Evolutionary conservation across 2,797 vertebrate species (phyloP), one percentile per base, ranked within the genome.

Genomic region (Neostethus bicornis): DNA sequence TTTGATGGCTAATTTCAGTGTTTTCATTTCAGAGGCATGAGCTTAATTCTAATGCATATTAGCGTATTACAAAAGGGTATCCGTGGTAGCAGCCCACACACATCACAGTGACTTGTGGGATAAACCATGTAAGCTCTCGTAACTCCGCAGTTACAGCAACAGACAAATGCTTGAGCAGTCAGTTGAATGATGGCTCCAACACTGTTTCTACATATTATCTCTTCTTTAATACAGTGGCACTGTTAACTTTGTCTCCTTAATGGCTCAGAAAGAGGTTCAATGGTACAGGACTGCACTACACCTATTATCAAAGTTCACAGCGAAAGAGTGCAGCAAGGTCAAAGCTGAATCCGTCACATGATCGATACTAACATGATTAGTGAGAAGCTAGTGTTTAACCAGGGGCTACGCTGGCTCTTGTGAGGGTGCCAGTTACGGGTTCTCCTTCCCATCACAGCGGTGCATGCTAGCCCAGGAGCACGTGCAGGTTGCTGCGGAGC

Each of bases 1-100:
- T 87, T 77, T 82, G 84, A 88, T 63, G 80, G 77, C 78, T 88
- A 88, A 91, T 90, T 87, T 85, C 51, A 66, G 49, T 77, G 61
- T 89, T 91, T 82, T 89, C 80, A 84, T 83, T 81, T 80, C 68
- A 75, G 68, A 83, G 75, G 60, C 71, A 61, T 51, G 44, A 79
- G 81, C 82, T 85, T 89, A 80, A 79, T 86, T 81, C 59, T 74
- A 68, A 87, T 83, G 79, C 79, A 81, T 77, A 83, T 84, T 84
- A 84, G 71, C 51, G 61, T 34, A 85, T 87, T 88, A 82, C 83
- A 84, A 84, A 67, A 58, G 29, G 66, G 69, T 44, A 63, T 78
- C 54, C 6, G 16, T 25, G 1, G 51, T 54, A 2, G 70, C 54
- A 38, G 70, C 60, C 69, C 61, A 53, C 77, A 58, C 66, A 23